These are phyloP conservation scores for Pantherophis alleghaniensis DNA, from an alignment of 2,797 vertebrate species.

Conservation along the genomic window DNA sequence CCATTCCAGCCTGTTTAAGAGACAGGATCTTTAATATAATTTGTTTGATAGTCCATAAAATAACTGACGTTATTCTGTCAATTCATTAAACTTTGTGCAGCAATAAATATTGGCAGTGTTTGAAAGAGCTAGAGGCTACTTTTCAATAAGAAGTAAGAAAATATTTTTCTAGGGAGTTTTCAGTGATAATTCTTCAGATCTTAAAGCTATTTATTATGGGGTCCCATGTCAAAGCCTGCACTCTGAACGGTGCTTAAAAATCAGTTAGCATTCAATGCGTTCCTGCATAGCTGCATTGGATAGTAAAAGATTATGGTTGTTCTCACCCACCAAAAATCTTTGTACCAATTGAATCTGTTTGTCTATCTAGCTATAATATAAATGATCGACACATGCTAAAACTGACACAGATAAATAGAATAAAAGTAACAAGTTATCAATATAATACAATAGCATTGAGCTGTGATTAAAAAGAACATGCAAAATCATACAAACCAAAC, in stretches of 20 bases:
- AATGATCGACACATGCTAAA: neutral
- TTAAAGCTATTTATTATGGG: neutral
- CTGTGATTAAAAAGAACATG: neutral
- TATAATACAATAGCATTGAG: neutral
- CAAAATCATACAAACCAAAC: neutral
- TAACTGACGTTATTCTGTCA: neutral
- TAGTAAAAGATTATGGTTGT: neutral
- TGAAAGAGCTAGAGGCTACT: neutral
- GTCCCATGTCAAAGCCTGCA: neutral
- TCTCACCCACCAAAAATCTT: neutral
- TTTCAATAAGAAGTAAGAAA: neutral
- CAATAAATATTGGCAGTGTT: neutral
- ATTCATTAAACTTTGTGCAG: neutral
- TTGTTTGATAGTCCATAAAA: neutral
- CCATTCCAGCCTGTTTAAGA: neutral
- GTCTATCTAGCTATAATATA: neutral
- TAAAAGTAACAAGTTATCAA: neutral
- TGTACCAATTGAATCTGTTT: neutral
- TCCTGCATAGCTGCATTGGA: neutral
- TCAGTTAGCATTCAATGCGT: neutral
- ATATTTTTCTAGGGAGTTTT: conserved; percentile 10
- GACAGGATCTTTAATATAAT: neutral
- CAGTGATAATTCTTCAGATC: neutral
- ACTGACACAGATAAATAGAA: neutral
- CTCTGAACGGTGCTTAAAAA: neutral